Conservation (phyloP, 2,113 vertebrate species). For the Morphnarchus princeps region DNA sequence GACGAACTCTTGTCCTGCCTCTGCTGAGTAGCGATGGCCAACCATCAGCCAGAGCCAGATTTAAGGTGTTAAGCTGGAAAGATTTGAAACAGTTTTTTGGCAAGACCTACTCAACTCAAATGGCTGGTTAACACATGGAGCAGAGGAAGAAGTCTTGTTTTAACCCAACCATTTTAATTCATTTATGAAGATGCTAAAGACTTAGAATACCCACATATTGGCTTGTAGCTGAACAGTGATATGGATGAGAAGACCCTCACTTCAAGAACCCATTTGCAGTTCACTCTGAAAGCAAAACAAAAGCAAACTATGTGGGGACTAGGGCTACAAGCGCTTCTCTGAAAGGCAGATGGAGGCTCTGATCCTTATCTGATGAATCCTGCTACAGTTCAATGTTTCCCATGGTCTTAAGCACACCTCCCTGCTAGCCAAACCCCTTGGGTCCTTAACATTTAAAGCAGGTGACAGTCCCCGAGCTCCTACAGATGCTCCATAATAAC, state of each 20-base stretch:
- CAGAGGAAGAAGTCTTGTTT: background rate
- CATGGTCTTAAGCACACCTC: background rate
- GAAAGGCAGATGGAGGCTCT: background rate
- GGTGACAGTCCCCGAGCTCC: background rate
- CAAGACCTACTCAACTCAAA: background rate
- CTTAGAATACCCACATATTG: background rate
- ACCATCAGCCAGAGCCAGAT: background rate
- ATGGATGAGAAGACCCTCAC: background rate
- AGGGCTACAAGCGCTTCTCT: background rate
- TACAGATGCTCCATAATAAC: background rate
- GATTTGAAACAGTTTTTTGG: background rate
- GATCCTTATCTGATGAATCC: background rate
- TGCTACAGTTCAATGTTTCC: background rate
- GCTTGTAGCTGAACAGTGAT: background rate
- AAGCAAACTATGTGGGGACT: background rate
- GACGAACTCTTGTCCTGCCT: background rate
- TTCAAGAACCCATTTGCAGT: background rate
- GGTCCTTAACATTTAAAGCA: background rate
- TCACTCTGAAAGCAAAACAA: background rate
- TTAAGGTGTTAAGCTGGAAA: background rate
- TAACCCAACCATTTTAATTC: background rate
- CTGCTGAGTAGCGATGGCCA: background rate
- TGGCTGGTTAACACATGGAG: background rate
- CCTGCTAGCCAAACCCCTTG: accelerated
- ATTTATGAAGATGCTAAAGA: background rate